Evolutionary conservation across 2,888 invertebrate genomes (phyloP), one percentile per base, ranked within the genome.

Genomic region (Tridacna crocea): DNA sequence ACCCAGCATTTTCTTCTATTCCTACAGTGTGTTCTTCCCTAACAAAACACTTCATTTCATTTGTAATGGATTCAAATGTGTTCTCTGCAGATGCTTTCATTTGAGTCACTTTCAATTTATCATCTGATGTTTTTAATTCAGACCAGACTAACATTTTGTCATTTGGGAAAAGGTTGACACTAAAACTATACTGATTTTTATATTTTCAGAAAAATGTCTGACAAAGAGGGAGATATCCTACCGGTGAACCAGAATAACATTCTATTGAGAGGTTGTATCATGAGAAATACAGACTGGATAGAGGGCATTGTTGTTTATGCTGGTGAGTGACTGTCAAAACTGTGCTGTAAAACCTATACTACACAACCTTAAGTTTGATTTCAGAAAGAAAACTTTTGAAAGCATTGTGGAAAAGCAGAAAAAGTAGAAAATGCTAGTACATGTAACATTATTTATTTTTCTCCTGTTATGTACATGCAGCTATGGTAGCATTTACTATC

Each of bases 281-380:
- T 99, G 90, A 98, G 99, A 95, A 99, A 99, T 95, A 99, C 99
- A 15, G 98, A 99, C 94, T 99, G 96, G 94, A 96, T 99, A 61
- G 99, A 99, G 94, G 99, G 99, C 79, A 97, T 99, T 93, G 98
- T 99, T 72, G 97, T 99, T 76, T 99, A 99, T 95, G 98, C 98
- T 88, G 97, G 96, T 96, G 94, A 93, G 91, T 74, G 22, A 19
- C 10, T 66, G 13, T 63, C n/a, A 63, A 63, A 24, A 15, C 6
- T 55, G 36, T 36, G 3, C 36, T 36, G 36, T 8, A 4, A 36
- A 36, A 2, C 8, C 36, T 36, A 4, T 36, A 8, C 36, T 8
- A 8, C n/a, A n/a, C n/a, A n/a, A n/a, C n/a, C n/a, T n/a, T n/a
- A n/a, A n/a, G n/a, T n/a, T n/a, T n/a, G n/a, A n/a, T n/a, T n/a